phyloP scores from a whole-genome alignment of 2,797 vertebrate genomes.

The Squalus acanthias region DNA sequence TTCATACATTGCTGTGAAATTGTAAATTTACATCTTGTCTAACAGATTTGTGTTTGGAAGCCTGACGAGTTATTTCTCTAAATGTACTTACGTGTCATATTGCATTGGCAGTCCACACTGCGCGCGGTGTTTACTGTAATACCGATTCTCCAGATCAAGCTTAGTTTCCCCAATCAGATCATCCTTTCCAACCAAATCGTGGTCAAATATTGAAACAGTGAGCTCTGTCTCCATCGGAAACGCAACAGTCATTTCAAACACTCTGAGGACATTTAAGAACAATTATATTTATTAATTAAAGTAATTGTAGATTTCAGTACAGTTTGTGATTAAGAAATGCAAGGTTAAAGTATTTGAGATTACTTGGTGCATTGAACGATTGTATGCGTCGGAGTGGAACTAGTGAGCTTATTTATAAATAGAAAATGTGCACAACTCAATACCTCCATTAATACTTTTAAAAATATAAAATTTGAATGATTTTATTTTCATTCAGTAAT shows the following conservation, averaged over 20 bases:
- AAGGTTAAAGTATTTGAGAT: not conserved
- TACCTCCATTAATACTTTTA: not conserved
- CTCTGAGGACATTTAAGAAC: conserved; percentile 54
- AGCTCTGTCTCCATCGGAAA: conserved; percentile 84
- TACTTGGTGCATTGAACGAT: not conserved
- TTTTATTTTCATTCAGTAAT: not conserved
- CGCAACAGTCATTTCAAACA: conserved; percentile 80
- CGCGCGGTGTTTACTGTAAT: conserved; percentile 85
- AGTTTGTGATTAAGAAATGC: not conserved
- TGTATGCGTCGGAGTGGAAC: not conserved
- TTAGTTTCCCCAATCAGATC: conserved; percentile 83
- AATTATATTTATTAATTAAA: not conserved
- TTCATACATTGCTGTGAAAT: too few relatives aligned
- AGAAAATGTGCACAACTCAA: not conserved
- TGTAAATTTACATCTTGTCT: not conserved
- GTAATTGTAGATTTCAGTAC: not conserved
- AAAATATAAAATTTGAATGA: not conserved
- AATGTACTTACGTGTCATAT: conserved; percentile 71
- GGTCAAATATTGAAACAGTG: conserved; percentile 71
- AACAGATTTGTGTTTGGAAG: not conserved
- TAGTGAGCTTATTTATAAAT: too few relatives aligned
- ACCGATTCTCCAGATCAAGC: conserved; percentile 85
- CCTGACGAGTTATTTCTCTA: not conserved
- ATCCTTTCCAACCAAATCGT: conserved; percentile 80
- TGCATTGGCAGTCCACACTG: conserved; percentile 75